These are phyloP conservation scores for Antechinus stuartii DNA, from an alignment of 2,113 vertebrate genomes.

Conservation along the genomic window DNA sequence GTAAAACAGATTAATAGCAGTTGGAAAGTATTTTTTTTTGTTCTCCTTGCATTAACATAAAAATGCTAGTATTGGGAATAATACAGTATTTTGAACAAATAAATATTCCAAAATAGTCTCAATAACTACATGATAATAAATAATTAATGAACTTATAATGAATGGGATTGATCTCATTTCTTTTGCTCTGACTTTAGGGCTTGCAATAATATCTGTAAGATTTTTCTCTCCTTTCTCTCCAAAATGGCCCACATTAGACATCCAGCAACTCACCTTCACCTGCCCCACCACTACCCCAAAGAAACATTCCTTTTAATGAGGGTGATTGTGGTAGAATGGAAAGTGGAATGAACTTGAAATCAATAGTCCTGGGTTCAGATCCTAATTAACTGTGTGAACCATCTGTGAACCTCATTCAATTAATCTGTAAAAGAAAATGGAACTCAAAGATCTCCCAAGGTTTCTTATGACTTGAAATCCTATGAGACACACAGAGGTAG, in stretches of 20 bases:
- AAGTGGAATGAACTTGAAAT: not conserved
- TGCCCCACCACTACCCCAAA: too few relatives aligned
- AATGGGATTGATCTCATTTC: slow-evolving; percentile 21
- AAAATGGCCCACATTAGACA: not conserved
- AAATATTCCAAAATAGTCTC: slow-evolving; percentile 52
- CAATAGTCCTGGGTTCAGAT: not conserved
- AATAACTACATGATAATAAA: slow-evolving; percentile 22
- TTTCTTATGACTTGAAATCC: not conserved
- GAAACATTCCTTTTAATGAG: not conserved
- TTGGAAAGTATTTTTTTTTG: not conserved
- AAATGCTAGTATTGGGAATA: slow-evolving; percentile 45
- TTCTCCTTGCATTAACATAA: not conserved
- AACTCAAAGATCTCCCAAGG: not conserved
- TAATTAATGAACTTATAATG: slow-evolving; percentile 23
- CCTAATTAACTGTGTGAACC: not conserved
- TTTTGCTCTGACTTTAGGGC: not conserved
- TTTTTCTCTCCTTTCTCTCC: not conserved
- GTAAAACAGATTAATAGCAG: not conserved
- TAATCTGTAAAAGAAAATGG: not conserved
- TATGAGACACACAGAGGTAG: not conserved
- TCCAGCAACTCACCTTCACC: not conserved
- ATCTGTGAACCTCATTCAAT: not conserved
- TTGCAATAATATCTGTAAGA: not conserved
- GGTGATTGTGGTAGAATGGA: not conserved
- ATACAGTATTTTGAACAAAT: slow-evolving; percentile 35